Evolutionary conservation across 2,113 vertebrate genomes (phyloP), one percentile per base, ranked within the genome.

Genomic region (Struthidea cinerea): DNA sequence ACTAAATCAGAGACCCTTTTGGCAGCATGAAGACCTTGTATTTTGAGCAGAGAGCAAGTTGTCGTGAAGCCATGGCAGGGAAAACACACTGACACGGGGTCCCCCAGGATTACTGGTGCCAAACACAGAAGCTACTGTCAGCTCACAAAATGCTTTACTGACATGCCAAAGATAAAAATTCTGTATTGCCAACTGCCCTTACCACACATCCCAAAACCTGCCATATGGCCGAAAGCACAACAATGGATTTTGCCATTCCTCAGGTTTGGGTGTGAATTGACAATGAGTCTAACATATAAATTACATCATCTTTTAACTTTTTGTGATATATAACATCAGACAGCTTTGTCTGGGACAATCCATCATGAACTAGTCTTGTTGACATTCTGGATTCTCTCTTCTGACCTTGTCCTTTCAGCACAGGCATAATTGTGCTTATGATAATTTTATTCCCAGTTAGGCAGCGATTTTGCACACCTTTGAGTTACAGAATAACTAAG

Each of bases 391-490:
- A 94, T 90, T 94, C 80, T 94, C 85, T 94, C 76, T 89, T 75
- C 92, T 93, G 96, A 96, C 95, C 96, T 95, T 95, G 96, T 96
- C 95, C 89, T 93, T 91, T 93, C 84, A 95, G 77, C 84, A 87
- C 55, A 79, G 77, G 63, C 91, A 94, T 94, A 96, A 96, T 96
- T 96, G 81, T 49, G 80, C 92, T 92, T 96, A 95, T 91, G 90
- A 93, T 97, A 96, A 95, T 94, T 95, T 95, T 95, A 94, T 94
- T 95, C 87, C 90, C 92, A 85, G 94, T 96, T 96, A 96, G 84
- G 92, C 91, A 79, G 91, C 11, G 27, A 93, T 95, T 94, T 93
- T 95, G 94, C 94, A 94, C 93, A 94, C 92, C 87, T 96, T 94
- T 74, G 93, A 92, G 94, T 87, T 92, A 74, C 82, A 87, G 89